Evolutionary conservation across 2,113 vertebrate species (phyloP).

Genomic region (Scartelaos histophorus): DNA sequence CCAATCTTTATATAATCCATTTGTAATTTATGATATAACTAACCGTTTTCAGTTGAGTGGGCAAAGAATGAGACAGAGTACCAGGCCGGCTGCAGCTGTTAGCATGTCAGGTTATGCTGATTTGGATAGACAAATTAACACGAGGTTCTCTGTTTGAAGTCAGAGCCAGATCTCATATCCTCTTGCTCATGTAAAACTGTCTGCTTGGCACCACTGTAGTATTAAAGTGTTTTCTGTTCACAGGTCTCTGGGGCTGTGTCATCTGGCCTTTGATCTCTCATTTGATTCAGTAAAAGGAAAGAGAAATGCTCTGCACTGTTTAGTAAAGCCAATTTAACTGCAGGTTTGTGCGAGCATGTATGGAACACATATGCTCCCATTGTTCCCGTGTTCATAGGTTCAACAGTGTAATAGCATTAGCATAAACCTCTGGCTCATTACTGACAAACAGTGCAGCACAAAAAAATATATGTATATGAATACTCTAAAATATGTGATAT

Average conservation of each 20-base stretch:
- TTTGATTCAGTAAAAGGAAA: too few relatives aligned
- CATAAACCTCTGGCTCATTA: too few relatives aligned
- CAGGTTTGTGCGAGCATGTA: too few relatives aligned
- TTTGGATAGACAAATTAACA: slow-evolving; percentile 43
- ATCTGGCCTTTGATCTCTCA: slow-evolving; percentile 59
- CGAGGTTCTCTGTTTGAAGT: slow-evolving; percentile 55
- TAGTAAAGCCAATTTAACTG: not conserved
- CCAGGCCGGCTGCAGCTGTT: not conserved
- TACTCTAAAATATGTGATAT: too few relatives aligned
- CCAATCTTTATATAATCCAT: not conserved
- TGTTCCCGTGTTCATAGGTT: too few relatives aligned
- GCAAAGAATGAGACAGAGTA: not conserved
- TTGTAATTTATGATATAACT: not conserved
- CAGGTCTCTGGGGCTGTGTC: slow-evolving; percentile 10
- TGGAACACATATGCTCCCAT: too few relatives aligned
- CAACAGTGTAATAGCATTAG: too few relatives aligned
- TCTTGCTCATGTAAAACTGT: slow-evolving; percentile 22
- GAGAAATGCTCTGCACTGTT: not conserved
- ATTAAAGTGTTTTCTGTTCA: slow-evolving; percentile 20
- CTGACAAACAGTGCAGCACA: too few relatives aligned
- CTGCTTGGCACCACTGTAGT: slow-evolving; percentile 39
- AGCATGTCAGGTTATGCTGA: slow-evolving; percentile 22
- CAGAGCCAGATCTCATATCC: slow-evolving; percentile 38
- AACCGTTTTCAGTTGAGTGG: not conserved
- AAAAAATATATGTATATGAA: too few relatives aligned